Evolutionary conservation across 1,140 invertebrate genomes (phyloP), one percentile per base, ranked within the genome.

Genomic region (Penaeus vannamei): DNA sequence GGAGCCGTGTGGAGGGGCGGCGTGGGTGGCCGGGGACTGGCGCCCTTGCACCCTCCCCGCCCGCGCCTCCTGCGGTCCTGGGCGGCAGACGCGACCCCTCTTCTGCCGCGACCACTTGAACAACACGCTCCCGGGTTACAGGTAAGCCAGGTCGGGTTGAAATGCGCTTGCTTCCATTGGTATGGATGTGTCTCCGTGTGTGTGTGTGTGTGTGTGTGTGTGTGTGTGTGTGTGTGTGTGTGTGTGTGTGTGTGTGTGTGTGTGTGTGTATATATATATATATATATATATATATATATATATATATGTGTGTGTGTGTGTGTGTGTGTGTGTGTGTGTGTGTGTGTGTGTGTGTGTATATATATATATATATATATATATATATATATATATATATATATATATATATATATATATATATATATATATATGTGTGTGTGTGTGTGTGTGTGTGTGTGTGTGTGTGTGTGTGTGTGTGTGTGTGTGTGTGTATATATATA

Each of bases 21-120:
- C 94, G n/a, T 95, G 95, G 95, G 93, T 94, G 23, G 93, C 94
- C 0, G 93, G 94, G 3, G 94, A 94, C 0, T 95, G 95, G 94
- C 94, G 94, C 59, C 93, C 93, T 0, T 95, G 95, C 90, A 92
- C 92, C 22, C 91, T 91, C 23, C 85, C 86, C 17, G 72, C 84
- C 1, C 66, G 85, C 14, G 81, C 90, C 23, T 60, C 59, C 22
- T 91, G 89, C 61, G 87, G 90, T 5, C 80, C 85, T 14, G 86
- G 88, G 26, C 84, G 86, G 2, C 89, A 88, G 62, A 86, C 79
- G 20, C 60, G 84, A 10, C 59, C 60, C 8, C 84, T 85, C 22
- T 46, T 69, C 62, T 91, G 91, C 29, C 82, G 89, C 0, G 86
- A 86, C 53, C 64, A 87, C 60, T 23, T 86, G 42, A 36, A 88